Evolutionary conservation across 2,888 invertebrate species (phyloP), one percentile per base, ranked within the genome.

Genomic region (Oasisia sp.): DNA sequence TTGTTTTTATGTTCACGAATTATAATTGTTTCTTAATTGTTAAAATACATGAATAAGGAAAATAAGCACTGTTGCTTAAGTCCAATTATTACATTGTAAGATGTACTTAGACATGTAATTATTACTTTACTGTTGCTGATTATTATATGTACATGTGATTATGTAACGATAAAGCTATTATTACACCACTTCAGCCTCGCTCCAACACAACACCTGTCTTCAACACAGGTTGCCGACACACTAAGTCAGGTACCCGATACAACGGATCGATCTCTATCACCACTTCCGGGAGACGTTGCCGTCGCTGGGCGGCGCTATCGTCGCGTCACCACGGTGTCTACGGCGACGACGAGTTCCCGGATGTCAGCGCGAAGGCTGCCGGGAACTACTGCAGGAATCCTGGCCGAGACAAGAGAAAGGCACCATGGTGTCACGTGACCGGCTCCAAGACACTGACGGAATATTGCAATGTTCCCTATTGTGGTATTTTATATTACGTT

Each of bases 351-450:
- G 27, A 5, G 14, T 92, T 90, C n/a, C 92, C 91, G 19, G 92
- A 91, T 32, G n/a, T 44, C 50, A 32, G 89, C 74, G 44, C 50
- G 38, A 14, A 11, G 44, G 56, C 90, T 27, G 90, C 92, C n/a
- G 12, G n/a, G 56, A 91, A 92, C 90, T 92, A 50, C 89, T 93
- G 93, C 32, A 56, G 93, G n/a, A 93, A 93, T 50, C 93, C 93
- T 32, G 93, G 92, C 74, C 32, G n/a, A 27, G 38, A 32, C 50
- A 56, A 91, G n/a, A 89, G 32, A 11, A 12, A 56, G 32, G 93
- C 92, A 19, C 89, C 90, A 19, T 93, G 93, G 93, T 93, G 93
- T 90, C 91, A 91, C 38, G 92, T 92, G 32, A 50, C 44, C 9
- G 90, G 50, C 27, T 50, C 91, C 45, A 58, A 56, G 9, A 56